These are phyloP conservation scores for Bombus balteatus DNA, from an alignment of 1,140 invertebrate genomes.

Conservation along the genomic window DNA sequence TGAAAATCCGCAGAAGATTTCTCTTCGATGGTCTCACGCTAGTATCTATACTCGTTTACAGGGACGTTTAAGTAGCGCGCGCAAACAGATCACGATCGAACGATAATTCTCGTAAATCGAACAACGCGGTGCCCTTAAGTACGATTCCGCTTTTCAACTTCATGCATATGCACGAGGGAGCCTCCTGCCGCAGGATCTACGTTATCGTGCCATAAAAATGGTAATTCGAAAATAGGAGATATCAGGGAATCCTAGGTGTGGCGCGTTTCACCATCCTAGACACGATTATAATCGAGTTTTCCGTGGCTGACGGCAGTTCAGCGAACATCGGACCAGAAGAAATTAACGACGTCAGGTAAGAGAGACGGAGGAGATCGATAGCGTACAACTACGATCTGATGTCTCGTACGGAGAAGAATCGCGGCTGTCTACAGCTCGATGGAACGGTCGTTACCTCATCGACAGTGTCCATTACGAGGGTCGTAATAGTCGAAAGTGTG, in stretches of 20 bases:
- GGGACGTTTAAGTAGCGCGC: neutral
- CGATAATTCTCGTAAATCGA: constrained; percentile 12
- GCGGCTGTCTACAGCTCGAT: neutral
- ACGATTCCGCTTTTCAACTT: constrained; percentile 6
- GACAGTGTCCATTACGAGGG: constrained; percentile 16
- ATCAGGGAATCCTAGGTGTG: too few species aligned
- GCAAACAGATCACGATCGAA: constrained; percentile 1
- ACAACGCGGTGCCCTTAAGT: neutral
- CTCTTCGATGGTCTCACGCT: neutral
- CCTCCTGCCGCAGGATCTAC: too few species aligned
- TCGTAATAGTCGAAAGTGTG: constrained; percentile 23
- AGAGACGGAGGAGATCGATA: neutral
- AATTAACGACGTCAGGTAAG: neutral
- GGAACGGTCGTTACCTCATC: constrained; percentile 33
- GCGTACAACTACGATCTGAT: too few species aligned
- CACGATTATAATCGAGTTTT: constrained; percentile 6
- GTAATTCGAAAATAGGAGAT: constrained; percentile 2
- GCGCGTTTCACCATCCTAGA: neutral
- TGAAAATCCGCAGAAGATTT: neutral
- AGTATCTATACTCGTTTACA: neutral
- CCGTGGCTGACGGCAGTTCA: neutral
- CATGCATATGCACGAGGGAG: constrained; percentile 28
- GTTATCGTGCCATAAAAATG: constrained; percentile 32
- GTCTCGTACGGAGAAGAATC: neutral
- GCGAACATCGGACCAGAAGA: neutral